These are phyloP conservation scores for Corvus cornix DNA, from an alignment of 2,113 vertebrate genomes.

Conservation along the genomic window DNA sequence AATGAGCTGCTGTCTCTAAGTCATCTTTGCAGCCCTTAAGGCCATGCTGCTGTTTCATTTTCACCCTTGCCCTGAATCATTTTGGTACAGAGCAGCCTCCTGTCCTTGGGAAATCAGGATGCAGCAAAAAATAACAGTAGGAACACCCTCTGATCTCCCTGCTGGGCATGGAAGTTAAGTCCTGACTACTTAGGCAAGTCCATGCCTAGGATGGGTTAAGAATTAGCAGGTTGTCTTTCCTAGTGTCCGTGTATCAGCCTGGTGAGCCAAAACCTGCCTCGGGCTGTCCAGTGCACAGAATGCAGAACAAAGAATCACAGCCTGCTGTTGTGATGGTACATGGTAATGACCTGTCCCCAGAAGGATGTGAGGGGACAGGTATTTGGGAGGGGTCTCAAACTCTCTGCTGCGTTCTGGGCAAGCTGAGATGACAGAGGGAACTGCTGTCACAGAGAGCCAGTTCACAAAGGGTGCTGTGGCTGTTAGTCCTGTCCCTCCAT, in stretches of 20 bases:
- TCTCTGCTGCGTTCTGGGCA: not conserved
- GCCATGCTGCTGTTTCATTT: not conserved
- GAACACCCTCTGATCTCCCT: not conserved
- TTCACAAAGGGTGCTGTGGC: not conserved
- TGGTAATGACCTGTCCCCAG: not conserved
- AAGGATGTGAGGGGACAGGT: not conserved
- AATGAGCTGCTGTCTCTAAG: not conserved
- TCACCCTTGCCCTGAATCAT: not conserved
- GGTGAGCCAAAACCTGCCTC: not conserved
- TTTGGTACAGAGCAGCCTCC: not conserved
- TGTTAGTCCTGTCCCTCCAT: rapidly evolving
- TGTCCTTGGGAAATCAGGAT: not conserved
- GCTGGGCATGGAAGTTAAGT: not conserved
- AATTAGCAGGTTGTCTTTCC: not conserved
- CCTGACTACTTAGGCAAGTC: no score
- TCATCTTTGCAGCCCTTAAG: not conserved
- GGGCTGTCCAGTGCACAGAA: not conserved
- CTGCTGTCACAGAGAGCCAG: rapidly evolving
- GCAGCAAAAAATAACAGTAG: not conserved
- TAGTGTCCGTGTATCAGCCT: not conserved
- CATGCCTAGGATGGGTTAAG: not conserved
- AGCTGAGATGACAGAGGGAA: not conserved
- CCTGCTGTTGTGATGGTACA: not conserved
- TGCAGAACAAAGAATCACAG: not conserved
- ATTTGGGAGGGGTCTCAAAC: not conserved